Evolutionary conservation across 2,888 invertebrate genomes (phyloP), one percentile per base, ranked within the genome.

Genomic region (Synergus itoensis): DNA sequence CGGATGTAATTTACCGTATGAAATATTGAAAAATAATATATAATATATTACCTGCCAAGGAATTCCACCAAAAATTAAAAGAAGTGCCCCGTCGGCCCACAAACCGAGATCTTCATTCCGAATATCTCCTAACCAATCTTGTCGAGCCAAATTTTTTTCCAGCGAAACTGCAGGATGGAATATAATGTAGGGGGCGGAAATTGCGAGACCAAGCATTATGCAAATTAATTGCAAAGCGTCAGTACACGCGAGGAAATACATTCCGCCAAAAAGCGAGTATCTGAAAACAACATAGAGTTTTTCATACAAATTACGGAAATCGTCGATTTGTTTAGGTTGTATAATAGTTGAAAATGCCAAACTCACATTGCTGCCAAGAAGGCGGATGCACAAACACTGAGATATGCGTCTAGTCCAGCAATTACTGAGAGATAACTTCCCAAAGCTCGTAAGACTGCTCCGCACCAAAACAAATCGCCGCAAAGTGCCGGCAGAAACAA

Each of bases 231-330:
- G 95, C 79, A 95, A 93, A 79, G 95, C 95, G 88, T 95, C 95
- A n/a, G 96, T 95, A 90, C 95, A 96, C 0, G 95, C 95, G 21
- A 96, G 95, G 18, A 95, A 94, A 89, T 95, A 95, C 62, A 96
- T 93, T 1, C 96, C 96, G 0, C 96, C 95, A 84, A 95, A 94
- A 78, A 95, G 93, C 0, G 96, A 96, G 92, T 96, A 96, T 79
- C 92, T 92, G 84, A 12, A 85, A 83, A 43, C 48, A 41, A 63
- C 0, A 36, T 36, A 36, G 0, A 4, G 36, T 36, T 36, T 36
- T 4, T 36, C 36, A 36, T 36, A 5, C 36, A 36, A 36, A 36
- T 36, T 36, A 36, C 36, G 36, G 5, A 4, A 36, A 36, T 36
- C 3, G 4, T 36, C 5, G 5, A 36, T 36, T 36, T 36, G 5